A percentile compares a stretch with the other conserved stretches of the same genome.
Conservation (phyloP, 2,888 invertebrate genomes). For the Ctena decussata region DNA sequence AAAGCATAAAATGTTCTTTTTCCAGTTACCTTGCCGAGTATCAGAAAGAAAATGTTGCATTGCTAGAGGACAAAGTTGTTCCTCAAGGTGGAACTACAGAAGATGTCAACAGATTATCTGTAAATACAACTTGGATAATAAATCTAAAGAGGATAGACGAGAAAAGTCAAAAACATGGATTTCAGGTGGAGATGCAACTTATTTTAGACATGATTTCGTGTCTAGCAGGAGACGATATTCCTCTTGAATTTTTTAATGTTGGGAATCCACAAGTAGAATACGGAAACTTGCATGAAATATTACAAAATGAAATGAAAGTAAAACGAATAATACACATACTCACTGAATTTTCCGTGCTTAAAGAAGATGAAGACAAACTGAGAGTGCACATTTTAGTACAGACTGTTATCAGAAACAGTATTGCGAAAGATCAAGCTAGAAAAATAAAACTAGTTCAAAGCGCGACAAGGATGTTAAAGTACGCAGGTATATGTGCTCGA, state of each 20-base stretch:
- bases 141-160: conserved; percentile 43
- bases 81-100: too few relatives aligned
- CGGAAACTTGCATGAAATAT: conserved; percentile 2
- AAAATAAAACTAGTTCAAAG: neutral
- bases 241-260: conserved; percentile 30
- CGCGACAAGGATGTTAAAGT: conserved; percentile 45
- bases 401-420: conserved; percentile 41
- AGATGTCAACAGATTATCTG: conserved; percentile 19
- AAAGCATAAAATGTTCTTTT: conserved; percentile 26
- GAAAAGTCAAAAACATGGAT: conserved; percentile 34
- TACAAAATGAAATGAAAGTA: conserved; percentile 1
- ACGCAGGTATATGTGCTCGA: too few relatives aligned
- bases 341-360: conserved; percentile 43
- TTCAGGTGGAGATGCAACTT: conserved; percentile 16
- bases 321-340: conserved; percentile 39
- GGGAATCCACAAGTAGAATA: conserved; percentile 31
- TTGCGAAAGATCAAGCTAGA: neutral
- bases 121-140: conserved; percentile 50
- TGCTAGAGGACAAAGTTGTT: too few relatives aligned
- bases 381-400: conserved; percentile 52
- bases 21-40: conserved; percentile 26
- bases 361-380: neutral
- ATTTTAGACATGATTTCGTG: conserved; percentile 42
- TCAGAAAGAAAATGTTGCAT: conserved; percentile 4
- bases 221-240: conserved; percentile 46